These are phyloP conservation scores for Belonocnema kinseyi DNA, from an alignment of 1,140 invertebrate species.

Conservation along the genomic window DNA sequence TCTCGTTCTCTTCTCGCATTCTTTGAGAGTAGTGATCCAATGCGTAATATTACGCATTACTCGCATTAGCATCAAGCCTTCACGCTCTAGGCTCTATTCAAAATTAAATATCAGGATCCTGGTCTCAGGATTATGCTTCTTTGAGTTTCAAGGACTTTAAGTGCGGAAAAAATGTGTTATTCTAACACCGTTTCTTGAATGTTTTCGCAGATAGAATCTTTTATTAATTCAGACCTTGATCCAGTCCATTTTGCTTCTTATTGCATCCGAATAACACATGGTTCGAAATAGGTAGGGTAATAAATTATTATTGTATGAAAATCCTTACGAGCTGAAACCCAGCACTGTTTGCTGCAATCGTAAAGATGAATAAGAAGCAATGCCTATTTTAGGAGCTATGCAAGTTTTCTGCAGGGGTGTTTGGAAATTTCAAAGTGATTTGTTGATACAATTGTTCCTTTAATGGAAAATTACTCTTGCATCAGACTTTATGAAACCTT, in stretches of 20 bases:
- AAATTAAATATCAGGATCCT: constrained; percentile 24
- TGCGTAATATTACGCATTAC: background rate
- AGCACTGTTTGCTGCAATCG: background rate
- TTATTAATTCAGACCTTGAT: constrained; percentile 20
- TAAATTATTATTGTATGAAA: constrained; percentile 1
- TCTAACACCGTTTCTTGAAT: constrained; percentile 6
- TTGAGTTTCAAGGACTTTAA: background rate
- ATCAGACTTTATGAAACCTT: too few species aligned
- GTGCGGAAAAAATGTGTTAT: constrained; percentile 17
- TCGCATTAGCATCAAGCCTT: background rate
- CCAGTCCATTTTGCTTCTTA: constrained; percentile 15
- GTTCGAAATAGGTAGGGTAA: background rate
- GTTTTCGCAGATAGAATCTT: constrained; percentile 20
- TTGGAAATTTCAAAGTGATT: too few species aligned
- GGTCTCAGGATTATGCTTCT: constrained; percentile 3
- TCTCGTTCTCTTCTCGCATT: constrained; percentile 29
- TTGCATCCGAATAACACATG: constrained; percentile 11
- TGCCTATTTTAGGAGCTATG: too few species aligned
- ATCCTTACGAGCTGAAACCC: background rate
- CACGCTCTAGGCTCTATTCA: constrained; percentile 6
- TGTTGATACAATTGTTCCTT: too few species aligned
- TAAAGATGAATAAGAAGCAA: constrained; percentile 1
- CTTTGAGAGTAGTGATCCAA: constrained; percentile 18
- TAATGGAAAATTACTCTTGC: too few species aligned
- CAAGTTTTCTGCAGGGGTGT: background rate